phyloP scores from a whole-genome alignment of 2,113 vertebrate genomes.

The cattle (Bos taurus) region DNA sequence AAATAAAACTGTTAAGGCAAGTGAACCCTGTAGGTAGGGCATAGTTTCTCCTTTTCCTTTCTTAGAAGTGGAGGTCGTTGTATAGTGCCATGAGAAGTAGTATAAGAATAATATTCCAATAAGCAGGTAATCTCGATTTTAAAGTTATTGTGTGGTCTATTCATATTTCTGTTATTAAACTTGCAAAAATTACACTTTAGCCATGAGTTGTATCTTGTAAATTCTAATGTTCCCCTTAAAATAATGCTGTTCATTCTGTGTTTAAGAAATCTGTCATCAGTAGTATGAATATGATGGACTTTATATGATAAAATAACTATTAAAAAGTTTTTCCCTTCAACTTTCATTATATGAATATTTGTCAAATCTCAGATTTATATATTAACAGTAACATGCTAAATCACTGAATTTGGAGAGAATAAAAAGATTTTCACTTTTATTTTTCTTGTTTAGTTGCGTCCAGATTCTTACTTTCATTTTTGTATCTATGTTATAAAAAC shows the following conservation, averaged over 20 bases:
- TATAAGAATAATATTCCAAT: conserved; percentile 10
- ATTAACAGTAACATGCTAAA: background rate
- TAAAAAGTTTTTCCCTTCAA: background rate
- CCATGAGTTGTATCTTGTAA: background rate
- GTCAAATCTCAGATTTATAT: background rate
- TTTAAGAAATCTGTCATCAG: background rate
- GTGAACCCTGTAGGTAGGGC: background rate
- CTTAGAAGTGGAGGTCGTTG: background rate
- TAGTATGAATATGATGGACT: background rate
- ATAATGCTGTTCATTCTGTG: background rate
- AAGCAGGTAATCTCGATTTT: background rate
- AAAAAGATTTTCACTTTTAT: background rate
- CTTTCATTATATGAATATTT: background rate
- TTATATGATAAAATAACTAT: background rate
- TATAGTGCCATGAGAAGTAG: background rate
- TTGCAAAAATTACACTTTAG: conserved; percentile 15
- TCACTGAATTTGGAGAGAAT: background rate
- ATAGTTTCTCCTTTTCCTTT: background rate
- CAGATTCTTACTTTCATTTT: background rate
- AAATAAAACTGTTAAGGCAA: background rate
- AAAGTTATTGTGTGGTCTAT: background rate
- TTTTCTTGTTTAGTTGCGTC: background rate
- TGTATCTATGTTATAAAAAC: background rate
- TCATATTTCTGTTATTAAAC: background rate
- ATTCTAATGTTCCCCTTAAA: conserved; percentile 11